These are phyloP conservation scores for Clostera curtula DNA, from an alignment of 2,888 invertebrate species.

Conservation along the genomic window DNA sequence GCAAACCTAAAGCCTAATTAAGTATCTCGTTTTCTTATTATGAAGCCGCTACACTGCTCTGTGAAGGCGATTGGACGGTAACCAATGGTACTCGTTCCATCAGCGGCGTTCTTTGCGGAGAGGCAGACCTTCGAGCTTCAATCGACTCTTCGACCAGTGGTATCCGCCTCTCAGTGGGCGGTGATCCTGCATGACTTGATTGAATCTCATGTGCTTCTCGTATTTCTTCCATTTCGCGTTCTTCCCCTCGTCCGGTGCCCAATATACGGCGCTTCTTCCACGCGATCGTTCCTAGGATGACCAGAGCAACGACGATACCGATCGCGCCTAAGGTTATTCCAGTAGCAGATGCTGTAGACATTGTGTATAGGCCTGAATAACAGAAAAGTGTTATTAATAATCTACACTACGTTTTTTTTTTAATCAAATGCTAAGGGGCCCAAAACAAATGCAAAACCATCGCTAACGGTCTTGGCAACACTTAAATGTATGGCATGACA, in stretches of 20 bases:
- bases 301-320: conserved; percentile 31
- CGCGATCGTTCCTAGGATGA: conserved; percentile 36
- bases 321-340: conserved; percentile 50
- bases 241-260: conserved; percentile 33
- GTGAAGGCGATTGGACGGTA: conserved; percentile 42
- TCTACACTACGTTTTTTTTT: neutral
- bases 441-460: too few relatives aligned
- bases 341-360: conserved; percentile 58
- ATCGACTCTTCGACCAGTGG: too few relatives aligned
- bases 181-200: too few relatives aligned
- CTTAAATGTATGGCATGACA: too few relatives aligned
- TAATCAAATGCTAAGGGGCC: too few relatives aligned
- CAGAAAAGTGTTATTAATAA: conserved; percentile 2
- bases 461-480: too few relatives aligned
- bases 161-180: too few relatives aligned
- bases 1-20: too few relatives aligned
- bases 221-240: conserved; percentile 32
- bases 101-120: conserved; percentile 20
- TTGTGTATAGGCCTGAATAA: conserved; percentile 45
- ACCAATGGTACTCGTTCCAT: conserved; percentile 30
- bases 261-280: conserved; percentile 48
- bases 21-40: neutral
- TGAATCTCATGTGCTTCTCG: conserved; percentile 3
- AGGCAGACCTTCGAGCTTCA: too few relatives aligned
- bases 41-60: conserved; percentile 24